Conservation (phyloP, 2,113 vertebrate species). For the Anser brachyrhynchus region DNA sequence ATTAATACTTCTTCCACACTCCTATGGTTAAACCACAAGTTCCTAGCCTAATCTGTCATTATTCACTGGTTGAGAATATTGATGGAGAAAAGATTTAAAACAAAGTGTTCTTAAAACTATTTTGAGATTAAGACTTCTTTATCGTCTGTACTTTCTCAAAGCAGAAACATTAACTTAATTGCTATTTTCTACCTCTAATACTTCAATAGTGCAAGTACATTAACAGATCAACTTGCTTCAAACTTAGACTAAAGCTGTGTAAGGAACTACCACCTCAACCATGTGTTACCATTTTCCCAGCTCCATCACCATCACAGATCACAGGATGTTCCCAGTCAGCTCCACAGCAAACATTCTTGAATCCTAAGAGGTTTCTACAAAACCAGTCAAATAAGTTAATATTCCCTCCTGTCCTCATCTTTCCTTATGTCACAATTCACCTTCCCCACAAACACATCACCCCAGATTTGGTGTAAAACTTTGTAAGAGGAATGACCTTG, state of each 20-base stretch:
- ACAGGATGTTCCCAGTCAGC: neutral
- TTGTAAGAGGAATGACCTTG: neutral
- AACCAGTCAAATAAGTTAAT: neutral
- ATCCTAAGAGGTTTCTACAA: neutral
- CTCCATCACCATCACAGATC: neutral
- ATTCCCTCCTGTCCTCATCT: neutral
- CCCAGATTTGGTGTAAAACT: neutral
- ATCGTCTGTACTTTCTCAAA: neutral
- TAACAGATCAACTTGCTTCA: neutral
- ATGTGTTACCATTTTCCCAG: neutral
- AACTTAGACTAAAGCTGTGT: neutral
- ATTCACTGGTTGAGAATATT: neutral
- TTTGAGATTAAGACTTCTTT: neutral
- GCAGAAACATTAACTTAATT: neutral
- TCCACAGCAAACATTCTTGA: neutral
- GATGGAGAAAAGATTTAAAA: slow-evolving; percentile 6
- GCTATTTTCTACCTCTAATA: neutral
- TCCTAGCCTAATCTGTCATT: slow-evolving; percentile 25
- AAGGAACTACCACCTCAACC: neutral
- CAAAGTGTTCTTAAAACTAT: neutral
- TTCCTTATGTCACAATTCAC: neutral
- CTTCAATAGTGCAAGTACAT: neutral
- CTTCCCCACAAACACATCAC: neutral
- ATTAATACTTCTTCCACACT: slow-evolving; percentile 45
- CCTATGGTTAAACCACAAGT: neutral